These are phyloP conservation scores for Oostethus manadensis DNA, from an alignment of 2,113 vertebrate genomes.

Conservation along the genomic window DNA sequence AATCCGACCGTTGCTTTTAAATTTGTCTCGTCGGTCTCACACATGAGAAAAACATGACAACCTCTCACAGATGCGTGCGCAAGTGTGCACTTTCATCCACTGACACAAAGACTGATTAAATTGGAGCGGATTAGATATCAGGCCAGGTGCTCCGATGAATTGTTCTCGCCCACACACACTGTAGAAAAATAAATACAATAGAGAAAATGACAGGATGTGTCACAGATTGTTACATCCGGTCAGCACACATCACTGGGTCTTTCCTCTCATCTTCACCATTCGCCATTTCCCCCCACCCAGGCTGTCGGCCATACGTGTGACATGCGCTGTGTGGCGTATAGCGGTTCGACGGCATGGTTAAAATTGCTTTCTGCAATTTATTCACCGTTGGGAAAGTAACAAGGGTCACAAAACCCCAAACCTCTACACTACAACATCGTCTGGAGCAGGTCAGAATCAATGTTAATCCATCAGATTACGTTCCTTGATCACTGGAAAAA, in stretches of 20 bases:
- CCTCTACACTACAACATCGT: too few relatives aligned
- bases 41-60: not conserved
- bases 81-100: slow-evolving; percentile 31
- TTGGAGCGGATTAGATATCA: slow-evolving; percentile 51
- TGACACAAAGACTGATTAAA: slow-evolving; percentile 62
- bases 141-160: slow-evolving; percentile 56
- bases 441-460: too few relatives aligned
- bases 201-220: slow-evolving; percentile 44
- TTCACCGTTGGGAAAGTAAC: not conserved
- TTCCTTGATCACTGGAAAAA: too few relatives aligned
- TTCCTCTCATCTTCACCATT: slow-evolving; percentile 42
- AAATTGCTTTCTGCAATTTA: not conserved
- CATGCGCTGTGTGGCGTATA: not conserved
- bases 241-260: slow-evolving; percentile 33
- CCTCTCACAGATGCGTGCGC: slow-evolving; percentile 4
- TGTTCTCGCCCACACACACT: slow-evolving; percentile 17
- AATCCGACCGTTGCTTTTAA: not conserved
- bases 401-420: too few relatives aligned
- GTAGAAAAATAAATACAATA: slow-evolving; percentile 20
- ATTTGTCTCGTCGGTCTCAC: not conserved
- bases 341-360: not conserved
- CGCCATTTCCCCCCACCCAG: slow-evolving; percentile 18
- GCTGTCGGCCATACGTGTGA: not conserved
- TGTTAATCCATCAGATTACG: too few relatives aligned
- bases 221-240: slow-evolving; percentile 28